Percentiles rank a stretch among this genome's conserved stretches.
Evolutionary conservation across 2,888 invertebrate species (phyloP).

Genomic region (Mantis religiosa): DNA sequence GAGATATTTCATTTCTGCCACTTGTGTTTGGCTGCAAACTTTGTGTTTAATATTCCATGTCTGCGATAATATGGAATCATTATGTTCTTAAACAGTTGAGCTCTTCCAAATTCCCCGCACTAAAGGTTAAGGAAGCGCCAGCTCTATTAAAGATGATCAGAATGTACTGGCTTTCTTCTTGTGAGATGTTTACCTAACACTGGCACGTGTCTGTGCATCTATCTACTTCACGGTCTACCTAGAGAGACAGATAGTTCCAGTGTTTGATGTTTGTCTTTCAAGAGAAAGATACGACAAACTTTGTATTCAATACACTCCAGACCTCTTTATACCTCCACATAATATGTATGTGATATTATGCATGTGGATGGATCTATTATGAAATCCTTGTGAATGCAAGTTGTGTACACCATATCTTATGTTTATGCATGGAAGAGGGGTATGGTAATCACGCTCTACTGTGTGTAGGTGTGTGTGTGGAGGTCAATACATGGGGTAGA

Average conservation of each 20-base stretch:
- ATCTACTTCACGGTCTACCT: neutral
- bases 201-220: neutral
- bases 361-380: conserved; percentile 15
- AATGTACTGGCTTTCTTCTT: no score
- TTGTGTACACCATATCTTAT: neutral
- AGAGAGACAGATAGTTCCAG: neutral
- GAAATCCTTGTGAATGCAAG: conserved; percentile 1
- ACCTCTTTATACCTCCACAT: neutral
- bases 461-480: neutral
- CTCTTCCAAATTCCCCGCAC: no score
- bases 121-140: no score
- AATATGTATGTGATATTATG: conserved; percentile 11
- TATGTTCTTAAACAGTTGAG: no score
- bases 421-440: conserved; percentile 6
- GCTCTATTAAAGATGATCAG: no score
- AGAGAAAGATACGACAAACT: neutral
- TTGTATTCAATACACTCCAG: neutral
- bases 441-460: neutral
- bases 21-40: no score
- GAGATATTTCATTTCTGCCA: no score
- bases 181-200: neutral
- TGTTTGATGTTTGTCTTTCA: neutral
- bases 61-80: no score
- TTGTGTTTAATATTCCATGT: no score
- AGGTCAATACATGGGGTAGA: neutral